Evolutionary conservation across 53 echinoderm and acorn worm genomes (phyloP).

Genomic region (Actinopyga echinites): DNA sequence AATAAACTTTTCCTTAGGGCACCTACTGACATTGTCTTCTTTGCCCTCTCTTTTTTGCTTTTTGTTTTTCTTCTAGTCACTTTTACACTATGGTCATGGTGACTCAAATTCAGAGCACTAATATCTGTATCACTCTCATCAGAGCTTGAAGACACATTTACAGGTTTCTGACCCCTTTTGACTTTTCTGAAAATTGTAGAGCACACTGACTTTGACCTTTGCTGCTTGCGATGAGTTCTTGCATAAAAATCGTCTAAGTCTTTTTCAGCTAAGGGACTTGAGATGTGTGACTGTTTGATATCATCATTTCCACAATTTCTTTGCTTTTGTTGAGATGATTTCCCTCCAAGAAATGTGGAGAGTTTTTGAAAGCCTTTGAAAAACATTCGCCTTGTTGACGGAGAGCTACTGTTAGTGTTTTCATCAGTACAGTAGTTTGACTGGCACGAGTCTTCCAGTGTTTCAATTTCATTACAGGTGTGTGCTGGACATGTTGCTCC

Average conservation of each 20-base stretch:
- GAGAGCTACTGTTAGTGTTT: not conserved
- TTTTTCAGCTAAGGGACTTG: not conserved
- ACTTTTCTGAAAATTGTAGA: not conserved
- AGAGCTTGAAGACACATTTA: not conserved
- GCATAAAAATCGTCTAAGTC: not conserved
- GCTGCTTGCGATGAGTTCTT: not conserved
- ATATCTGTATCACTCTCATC: constrained; percentile 19
- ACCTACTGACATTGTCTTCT: not conserved
- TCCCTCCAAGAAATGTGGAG: not conserved
- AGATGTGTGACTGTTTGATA: no score
- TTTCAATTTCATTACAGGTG: no score
- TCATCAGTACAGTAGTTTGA: not conserved
- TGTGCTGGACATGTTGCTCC: no score
- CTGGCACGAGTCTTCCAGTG: no score
- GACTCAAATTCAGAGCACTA: not conserved
- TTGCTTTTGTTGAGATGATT: not conserved
- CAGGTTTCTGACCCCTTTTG: not conserved
- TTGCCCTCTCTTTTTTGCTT: not conserved
- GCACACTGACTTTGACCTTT: constrained; percentile 26
- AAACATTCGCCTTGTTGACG: not conserved
- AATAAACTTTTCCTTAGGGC: no score
- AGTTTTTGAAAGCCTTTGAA: constrained; percentile 18
- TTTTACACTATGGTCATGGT: not conserved
- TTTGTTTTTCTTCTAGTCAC: not conserved
- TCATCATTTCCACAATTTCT: no score